Evolutionary conservation across 2,888 invertebrate species (phyloP), one percentile per base, ranked within the genome.

Genomic region (Aspidapion aeneum): DNA sequence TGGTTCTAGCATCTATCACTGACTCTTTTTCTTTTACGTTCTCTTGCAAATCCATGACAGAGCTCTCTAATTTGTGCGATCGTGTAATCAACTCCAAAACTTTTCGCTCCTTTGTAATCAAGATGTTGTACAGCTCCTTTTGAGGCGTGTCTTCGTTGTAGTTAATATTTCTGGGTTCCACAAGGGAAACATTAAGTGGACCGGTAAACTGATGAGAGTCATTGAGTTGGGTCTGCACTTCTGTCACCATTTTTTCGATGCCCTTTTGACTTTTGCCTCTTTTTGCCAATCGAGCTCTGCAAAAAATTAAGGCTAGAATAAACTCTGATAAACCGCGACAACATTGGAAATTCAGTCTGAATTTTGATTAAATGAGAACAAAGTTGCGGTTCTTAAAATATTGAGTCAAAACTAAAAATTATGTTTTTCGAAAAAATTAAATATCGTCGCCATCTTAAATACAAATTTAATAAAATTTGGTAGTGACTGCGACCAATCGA

Each of bases 1-100:
- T 88, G 72, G 91, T 91, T 76, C 92, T 85, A 2, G 92, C 88
- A 78, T 90, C 88, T 73, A 94, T 90, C 58, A 94, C 90, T 73
- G 90, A 89, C 79, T 93, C 91, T 77, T 93, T 91, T 79, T 93
- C 91, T 74, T 87, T 88, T 1, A 93, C 82, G 78, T 88, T 88
- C 76, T 94, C 94, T 79, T 93, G 91, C 58, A 91, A 82, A 77
- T 96, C 95, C 68, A 94, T 79, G 57, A 94, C 86, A 65, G 85
- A 85, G 7, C 87, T 86, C 79, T 94, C 93, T 76, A 91, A 82
- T 72, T 90, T 89, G 70, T 88, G 83, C n/a, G 91, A 84, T 75
- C 86, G 86, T 68, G 84, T 86, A 73, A 85, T 84, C 63, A 93
- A 81, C 73, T 91, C 89, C 49, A 84, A 74, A 62, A 90, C 85